A percentile compares a stretch with the other conserved stretches of the same genome.
Conservation (phyloP, 2,888 invertebrate genomes). For the Tenthredo amoena region DNA sequence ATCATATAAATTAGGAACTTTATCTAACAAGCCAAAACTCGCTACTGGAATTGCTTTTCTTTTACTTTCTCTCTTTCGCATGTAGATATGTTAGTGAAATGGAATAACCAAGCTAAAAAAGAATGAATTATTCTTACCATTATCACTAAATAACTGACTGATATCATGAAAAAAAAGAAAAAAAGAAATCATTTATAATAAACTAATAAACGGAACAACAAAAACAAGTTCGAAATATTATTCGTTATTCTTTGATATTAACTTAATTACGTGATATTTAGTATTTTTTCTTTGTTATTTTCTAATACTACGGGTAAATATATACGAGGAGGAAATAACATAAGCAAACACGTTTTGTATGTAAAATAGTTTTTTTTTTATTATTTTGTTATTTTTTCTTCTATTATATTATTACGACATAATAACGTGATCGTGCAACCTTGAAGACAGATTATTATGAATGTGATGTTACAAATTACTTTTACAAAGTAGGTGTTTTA, state of each 20-base stretch:
- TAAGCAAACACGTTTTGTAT: slow-evolving; percentile 54
- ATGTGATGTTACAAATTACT: slow-evolving; percentile 59
- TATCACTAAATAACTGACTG: not conserved
- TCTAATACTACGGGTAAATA: not conserved
- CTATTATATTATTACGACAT: slow-evolving; percentile 56
- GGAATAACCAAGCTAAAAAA: not conserved
- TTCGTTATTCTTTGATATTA: not conserved
- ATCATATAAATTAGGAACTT: not conserved
- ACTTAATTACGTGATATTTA: not conserved
- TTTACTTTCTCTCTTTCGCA: not conserved
- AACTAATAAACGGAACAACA: slow-evolving; percentile 2
- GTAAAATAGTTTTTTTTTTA: slow-evolving; percentile 64
- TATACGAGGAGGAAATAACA: slow-evolving; percentile 20
- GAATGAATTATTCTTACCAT: not conserved
- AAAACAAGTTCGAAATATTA: not conserved
- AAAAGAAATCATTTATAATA: not conserved
- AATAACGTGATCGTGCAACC: slow-evolving; percentile 53
- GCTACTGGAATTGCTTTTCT: not conserved
- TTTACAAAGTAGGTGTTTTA: slow-evolving; percentile 55
- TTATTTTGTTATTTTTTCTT: not conserved
- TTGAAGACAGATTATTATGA: slow-evolving; percentile 57
- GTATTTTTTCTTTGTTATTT: not conserved
- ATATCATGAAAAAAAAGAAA: not conserved
- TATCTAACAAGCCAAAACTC: not conserved
- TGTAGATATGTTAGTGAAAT: not conserved